phyloP scores from a whole-genome alignment of 2,888 invertebrate species.

The Phengaris arion region DNA sequence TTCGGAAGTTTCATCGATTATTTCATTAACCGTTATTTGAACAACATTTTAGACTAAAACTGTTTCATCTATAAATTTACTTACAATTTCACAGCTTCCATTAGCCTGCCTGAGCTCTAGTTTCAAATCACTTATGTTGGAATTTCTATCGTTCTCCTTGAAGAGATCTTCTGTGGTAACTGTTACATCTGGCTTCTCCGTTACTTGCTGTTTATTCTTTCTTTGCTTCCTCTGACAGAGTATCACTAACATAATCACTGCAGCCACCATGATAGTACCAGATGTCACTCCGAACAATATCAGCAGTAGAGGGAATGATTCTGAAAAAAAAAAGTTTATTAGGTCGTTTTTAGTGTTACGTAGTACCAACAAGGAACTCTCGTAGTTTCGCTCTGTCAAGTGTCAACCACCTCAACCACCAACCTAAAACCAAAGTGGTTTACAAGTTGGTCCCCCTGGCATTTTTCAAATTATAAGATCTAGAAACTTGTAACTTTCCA shows the following conservation, averaged over 20 bases:
- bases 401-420: no score
- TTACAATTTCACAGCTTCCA: constrained; percentile 87
- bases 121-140: constrained; percentile 95
- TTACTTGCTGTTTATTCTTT: constrained; percentile 74
- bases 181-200: constrained; percentile 81
- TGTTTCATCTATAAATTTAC: constrained; percentile 45
- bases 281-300: constrained; percentile 92
- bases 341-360: no score
- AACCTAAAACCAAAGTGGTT: no score
- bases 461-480: no score
- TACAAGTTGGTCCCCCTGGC: no score
- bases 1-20: no score
- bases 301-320: constrained; percentile 87
- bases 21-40: no score
- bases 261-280: constrained; percentile 91
- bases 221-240: constrained; percentile 85
- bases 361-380: no score
- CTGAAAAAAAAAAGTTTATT: constrained; percentile 72
- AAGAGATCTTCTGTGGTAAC: constrained; percentile 74
- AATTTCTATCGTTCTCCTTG: constrained; percentile 92
- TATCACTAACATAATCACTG: constrained; percentile 90
- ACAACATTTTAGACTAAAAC: neutral
- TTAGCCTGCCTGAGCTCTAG: constrained; percentile 91
- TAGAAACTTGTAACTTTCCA: no score
- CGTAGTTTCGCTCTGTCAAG: no score